Conservation (phyloP, 2,888 invertebrate species). For the Apamea crenata region DNA sequence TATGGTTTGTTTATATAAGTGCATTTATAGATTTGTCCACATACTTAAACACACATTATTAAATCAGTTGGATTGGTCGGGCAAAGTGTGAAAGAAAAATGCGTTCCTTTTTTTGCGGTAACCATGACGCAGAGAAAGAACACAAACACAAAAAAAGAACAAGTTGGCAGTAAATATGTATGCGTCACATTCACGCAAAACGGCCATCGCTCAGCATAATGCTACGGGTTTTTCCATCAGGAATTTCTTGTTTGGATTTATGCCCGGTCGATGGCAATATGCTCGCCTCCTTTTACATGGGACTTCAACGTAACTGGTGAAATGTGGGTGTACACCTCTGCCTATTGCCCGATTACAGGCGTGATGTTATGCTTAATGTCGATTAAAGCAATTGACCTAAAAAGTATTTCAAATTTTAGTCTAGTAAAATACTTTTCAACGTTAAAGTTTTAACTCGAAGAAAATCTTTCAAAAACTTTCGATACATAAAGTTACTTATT, state of each 20-base stretch:
- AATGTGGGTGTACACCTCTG: neutral
- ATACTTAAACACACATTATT: too few species aligned
- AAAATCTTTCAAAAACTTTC: neutral
- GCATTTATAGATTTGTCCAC: neutral
- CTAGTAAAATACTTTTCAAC: neutral
- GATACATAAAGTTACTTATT: neutral
- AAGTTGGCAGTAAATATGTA: too few species aligned
- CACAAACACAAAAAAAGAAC: too few species aligned
- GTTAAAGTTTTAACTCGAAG: neutral
- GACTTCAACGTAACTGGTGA: neutral
- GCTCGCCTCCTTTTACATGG: neutral
- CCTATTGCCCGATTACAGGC: neutral
- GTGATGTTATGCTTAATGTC: neutral
- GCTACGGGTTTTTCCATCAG: neutral
- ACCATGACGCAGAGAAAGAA: too few species aligned
- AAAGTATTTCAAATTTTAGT: neutral
- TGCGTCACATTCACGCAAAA: too few species aligned
- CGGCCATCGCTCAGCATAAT: too few species aligned
- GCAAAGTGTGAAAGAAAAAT: neutral
- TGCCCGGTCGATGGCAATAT: neutral
- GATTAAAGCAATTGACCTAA: neutral
- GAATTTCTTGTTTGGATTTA: neutral
- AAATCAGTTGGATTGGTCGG: neutral
- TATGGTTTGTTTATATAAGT: neutral
- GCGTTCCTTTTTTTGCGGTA: too few species aligned